A percentile compares a stretch with the other conserved stretches of the same genome.
Conservation (phyloP, 2,888 invertebrate genomes). For the Eledone cirrhosa region DNA sequence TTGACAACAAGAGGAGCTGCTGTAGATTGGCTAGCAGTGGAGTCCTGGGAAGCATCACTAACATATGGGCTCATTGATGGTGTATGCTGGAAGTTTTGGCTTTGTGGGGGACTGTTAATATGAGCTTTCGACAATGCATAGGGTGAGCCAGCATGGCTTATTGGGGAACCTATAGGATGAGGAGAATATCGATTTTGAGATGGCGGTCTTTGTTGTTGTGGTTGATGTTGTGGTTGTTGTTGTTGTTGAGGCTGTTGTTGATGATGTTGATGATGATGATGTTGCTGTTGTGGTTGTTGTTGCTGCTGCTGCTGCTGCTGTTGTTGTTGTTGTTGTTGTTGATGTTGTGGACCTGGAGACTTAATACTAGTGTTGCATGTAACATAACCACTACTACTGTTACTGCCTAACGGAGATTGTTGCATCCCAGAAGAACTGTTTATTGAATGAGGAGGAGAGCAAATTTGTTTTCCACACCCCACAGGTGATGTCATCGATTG, state of each 20-base stretch:
- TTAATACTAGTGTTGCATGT: slow-evolving; percentile 32
- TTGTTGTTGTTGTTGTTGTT: slow-evolving; percentile 31
- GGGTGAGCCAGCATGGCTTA: slow-evolving; percentile 47
- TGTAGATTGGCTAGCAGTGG: slow-evolving; percentile 26
- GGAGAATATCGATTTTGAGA: slow-evolving; percentile 35
- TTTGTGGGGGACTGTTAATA: slow-evolving; percentile 36
- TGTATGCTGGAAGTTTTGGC: slow-evolving; percentile 32
- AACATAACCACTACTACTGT: slow-evolving; percentile 28
- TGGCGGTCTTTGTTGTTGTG: slow-evolving; percentile 21
- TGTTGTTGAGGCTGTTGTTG: slow-evolving; percentile 25
- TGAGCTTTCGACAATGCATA: slow-evolving; percentile 44
- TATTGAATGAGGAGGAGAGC: slow-evolving; percentile 44
- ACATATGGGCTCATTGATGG: slow-evolving; percentile 34
- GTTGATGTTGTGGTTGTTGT: neutral
- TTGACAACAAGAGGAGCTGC: slow-evolving; percentile 26
- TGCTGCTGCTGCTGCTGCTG: neutral
- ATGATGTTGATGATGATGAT: neutral
- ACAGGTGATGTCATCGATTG: slow-evolving; percentile 41
- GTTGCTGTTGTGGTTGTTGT: slow-evolving; percentile 14
- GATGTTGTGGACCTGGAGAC: slow-evolving; percentile 35
- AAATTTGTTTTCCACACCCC: slow-evolving; percentile 37
- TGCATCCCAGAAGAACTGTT: slow-evolving; percentile 38
- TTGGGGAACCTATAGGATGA: slow-evolving; percentile 39
- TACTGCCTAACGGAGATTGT: slow-evolving; percentile 32
- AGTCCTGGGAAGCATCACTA: slow-evolving; percentile 33